Percentiles rank a stretch among this genome's conserved stretches.
phyloP scores from a whole-genome alignment of 1,140 invertebrate genomes.

The Drosophila parabipectinata region DNA sequence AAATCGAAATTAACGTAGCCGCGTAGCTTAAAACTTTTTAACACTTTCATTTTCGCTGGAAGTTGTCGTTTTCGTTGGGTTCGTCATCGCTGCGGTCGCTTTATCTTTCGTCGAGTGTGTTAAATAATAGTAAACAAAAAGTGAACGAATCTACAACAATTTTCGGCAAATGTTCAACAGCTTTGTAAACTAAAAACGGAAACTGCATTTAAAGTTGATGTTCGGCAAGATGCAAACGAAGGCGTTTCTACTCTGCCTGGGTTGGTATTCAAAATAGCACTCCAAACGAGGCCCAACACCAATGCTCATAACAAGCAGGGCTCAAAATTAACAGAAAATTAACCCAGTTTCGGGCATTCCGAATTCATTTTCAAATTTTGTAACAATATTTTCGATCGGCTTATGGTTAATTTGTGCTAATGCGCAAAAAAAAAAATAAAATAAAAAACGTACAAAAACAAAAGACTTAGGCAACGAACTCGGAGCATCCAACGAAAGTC shows the following conservation, averaged over 20 bases:
- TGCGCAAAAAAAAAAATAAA: conserved; percentile 31
- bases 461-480: conserved; percentile 80
- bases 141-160: conserved; percentile 41
- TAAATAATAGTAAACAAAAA: conserved; percentile 77
- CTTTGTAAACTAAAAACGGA: conserved; percentile 34
- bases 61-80: conserved; percentile 36
- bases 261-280: conserved; percentile 59
- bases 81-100: conserved; percentile 30
- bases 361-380: conserved; percentile 35
- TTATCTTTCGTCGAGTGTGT: conserved; percentile 67
- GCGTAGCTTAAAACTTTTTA: conserved; percentile 49
- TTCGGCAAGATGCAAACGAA: conserved; percentile 59
- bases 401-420: conserved; percentile 66
- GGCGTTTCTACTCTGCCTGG: conserved; percentile 63
- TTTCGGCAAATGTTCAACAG: conserved; percentile 42
- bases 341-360: conserved; percentile 36
- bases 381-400: conserved; percentile 36
- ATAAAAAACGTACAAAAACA: conserved; percentile 47
- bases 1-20: conserved; percentile 31
- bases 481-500: conserved; percentile 15
- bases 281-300: not conserved
- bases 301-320: not conserved
- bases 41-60: conserved; percentile 74
- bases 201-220: conserved; percentile 39
- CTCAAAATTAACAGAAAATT: conserved; percentile 37